These are phyloP conservation scores for Allobates femoralis DNA, from an alignment of 2,797 vertebrate species.

Conservation along the genomic window DNA sequence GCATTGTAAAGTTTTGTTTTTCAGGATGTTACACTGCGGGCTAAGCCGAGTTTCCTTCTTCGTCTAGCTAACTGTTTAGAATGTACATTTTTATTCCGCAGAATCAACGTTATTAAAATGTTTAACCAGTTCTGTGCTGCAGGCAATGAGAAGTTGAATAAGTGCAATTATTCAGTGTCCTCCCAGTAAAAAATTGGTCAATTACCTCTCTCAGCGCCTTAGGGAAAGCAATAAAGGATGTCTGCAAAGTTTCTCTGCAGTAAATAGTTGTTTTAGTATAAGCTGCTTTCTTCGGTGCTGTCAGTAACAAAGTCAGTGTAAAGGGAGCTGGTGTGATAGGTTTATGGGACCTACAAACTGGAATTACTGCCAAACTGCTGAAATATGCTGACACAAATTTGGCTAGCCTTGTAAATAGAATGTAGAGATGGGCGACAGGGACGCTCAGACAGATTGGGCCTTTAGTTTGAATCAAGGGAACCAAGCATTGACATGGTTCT, in stretches of 20 bases:
- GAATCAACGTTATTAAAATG: conserved; percentile 50
- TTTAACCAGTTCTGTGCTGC: conserved; percentile 55
- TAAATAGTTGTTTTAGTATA: conserved; percentile 55
- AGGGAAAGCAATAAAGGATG: conserved; percentile 41
- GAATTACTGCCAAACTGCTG: conserved; percentile 39
- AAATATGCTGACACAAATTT: conserved; percentile 57
- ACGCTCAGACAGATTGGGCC: conserved; percentile 22
- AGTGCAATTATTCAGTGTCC: conserved; percentile 56
- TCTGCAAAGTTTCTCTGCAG: conserved; percentile 51
- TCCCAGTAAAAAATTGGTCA: conserved; percentile 48
- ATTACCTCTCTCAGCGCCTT: conserved; percentile 48
- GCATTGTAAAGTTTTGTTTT: conserved; percentile 37
- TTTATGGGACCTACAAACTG: conserved; percentile 49
- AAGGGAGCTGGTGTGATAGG: conserved; percentile 44
- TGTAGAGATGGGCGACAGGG: conserved; percentile 27
- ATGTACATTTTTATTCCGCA: conserved; percentile 51
- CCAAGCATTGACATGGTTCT: conserved; percentile 1
- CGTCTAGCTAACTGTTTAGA: conserved; percentile 14
- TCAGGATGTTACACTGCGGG: conserved; percentile 36
- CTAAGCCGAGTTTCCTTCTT: neutral
- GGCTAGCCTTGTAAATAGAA: conserved; percentile 32
- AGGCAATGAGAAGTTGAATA: conserved; percentile 43
- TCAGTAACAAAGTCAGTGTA: conserved; percentile 45
- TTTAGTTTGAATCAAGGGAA: conserved; percentile 35
- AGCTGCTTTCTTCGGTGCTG: conserved; percentile 21